Evolutionary conservation across 2,113 vertebrate genomes (phyloP).

Genomic region (Balaeniceps rex): DNA sequence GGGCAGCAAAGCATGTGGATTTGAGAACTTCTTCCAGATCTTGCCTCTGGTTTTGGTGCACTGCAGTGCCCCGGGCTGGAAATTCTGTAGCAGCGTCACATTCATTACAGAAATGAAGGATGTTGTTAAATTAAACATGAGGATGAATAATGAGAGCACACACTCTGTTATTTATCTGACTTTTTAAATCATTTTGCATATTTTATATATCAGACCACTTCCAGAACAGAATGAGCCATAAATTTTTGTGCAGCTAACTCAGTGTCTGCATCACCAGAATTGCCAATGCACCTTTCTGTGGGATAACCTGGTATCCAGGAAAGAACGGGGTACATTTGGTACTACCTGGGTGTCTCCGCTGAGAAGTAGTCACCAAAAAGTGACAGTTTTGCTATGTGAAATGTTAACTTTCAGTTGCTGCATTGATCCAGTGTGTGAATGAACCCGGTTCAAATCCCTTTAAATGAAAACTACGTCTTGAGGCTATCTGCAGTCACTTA

Average conservation of each 20-base stretch:
- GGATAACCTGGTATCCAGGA: neutral
- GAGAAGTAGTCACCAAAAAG: neutral
- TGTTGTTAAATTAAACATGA: constrained; percentile 42
- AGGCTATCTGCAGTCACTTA: neutral
- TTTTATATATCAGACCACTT: constrained; percentile 33
- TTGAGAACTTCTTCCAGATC: neutral
- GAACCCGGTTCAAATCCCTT: neutral
- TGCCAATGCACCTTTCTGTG: neutral
- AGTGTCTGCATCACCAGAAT: neutral
- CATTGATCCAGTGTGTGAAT: neutral
- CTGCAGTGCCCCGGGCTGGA: neutral
- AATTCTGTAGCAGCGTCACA: neutral
- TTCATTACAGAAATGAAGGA: constrained; percentile 13
- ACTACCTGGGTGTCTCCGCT: neutral
- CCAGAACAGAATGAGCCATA: neutral
- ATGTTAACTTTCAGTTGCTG: neutral
- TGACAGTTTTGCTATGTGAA: neutral
- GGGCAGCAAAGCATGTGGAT: neutral
- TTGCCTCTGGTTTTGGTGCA: neutral
- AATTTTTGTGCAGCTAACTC: neutral
- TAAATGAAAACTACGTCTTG: neutral
- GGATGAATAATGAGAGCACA: neutral
- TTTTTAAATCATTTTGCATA: constrained; percentile 38
- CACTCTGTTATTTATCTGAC: constrained; percentile 21
- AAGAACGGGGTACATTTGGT: neutral